Percentiles rank a stretch among this genome's conserved stretches.
Conservation (phyloP, 2,113 vertebrate genomes). For the Dolichotis patagonum region DNA sequence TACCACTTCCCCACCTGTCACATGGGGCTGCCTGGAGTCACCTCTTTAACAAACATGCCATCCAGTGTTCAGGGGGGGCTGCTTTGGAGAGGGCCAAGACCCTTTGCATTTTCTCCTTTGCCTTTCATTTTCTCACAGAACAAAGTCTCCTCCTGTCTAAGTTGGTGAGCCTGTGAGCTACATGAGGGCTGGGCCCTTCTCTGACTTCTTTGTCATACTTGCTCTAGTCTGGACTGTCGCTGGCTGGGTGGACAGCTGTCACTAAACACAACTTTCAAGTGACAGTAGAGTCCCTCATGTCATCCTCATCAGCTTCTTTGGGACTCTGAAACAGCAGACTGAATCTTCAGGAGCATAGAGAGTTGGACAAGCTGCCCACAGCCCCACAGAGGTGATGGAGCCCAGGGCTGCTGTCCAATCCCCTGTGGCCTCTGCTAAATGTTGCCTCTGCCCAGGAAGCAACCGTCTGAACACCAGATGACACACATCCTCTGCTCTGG, state of each 20-base stretch:
- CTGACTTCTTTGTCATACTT: not conserved
- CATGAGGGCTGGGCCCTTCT: too few species aligned
- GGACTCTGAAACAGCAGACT: too few species aligned
- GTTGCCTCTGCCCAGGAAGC: not conserved
- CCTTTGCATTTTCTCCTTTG: too few species aligned
- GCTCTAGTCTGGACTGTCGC: not conserved
- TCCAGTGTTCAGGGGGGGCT: not conserved
- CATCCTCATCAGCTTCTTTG: not conserved
- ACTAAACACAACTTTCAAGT: not conserved
- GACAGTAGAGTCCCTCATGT: not conserved
- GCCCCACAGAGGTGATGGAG: not conserved
- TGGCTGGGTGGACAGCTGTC: not conserved
- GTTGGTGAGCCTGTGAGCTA: too few species aligned
- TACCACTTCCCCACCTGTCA: not conserved
- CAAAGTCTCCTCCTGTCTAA: too few species aligned
- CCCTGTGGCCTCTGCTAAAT: not conserved
- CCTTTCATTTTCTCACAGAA: too few species aligned
- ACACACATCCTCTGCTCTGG: not conserved
- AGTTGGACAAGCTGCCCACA: not conserved
- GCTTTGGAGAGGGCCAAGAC: not conserved
- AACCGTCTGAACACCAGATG: not conserved
- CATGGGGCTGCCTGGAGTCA: not conserved
- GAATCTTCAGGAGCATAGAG: not conserved
- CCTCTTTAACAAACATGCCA: not conserved
- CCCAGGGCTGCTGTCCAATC: not conserved